Evolutionary conservation across 2,797 vertebrate species (phyloP).

Genomic region (Glyptemys insculpta): DNA sequence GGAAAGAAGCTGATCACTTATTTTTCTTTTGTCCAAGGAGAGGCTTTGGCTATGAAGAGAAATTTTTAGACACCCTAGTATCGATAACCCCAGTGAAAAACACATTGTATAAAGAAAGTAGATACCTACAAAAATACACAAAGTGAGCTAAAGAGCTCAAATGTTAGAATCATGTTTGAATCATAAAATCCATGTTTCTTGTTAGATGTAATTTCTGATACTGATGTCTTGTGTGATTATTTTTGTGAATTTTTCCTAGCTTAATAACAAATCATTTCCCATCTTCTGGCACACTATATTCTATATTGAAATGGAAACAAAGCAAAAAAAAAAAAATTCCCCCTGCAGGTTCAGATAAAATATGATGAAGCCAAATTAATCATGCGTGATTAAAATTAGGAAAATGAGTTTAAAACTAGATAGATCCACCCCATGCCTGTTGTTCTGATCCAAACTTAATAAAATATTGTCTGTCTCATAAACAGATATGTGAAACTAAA

Average conservation of each 20-base stretch:
- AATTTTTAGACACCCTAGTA: neutral
- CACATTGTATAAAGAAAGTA: neutral
- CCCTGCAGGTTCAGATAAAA: neutral
- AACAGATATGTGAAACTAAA: neutral
- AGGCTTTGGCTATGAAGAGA: neutral
- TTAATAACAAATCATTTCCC: constrained; percentile 22
- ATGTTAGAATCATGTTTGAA: neutral
- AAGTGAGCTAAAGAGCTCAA: neutral
- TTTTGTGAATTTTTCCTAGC: neutral
- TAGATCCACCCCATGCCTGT: neutral
- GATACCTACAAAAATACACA: neutral
- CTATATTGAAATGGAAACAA: neutral
- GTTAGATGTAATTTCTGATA: neutral
- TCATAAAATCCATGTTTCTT: neutral
- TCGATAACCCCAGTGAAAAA: neutral
- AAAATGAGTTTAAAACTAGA: neutral
- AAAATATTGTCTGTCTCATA: neutral
- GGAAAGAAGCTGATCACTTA: neutral
- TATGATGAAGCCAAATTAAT: neutral
- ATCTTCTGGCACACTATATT: neutral
- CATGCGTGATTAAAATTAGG: neutral
- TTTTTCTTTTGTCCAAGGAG: constrained; percentile 1
- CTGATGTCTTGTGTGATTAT: neutral
- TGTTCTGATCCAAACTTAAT: neutral
- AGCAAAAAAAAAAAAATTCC: neutral